phyloP scores from a whole-genome alignment of 2,888 invertebrate species.

The Blastobasis adustella region DNA sequence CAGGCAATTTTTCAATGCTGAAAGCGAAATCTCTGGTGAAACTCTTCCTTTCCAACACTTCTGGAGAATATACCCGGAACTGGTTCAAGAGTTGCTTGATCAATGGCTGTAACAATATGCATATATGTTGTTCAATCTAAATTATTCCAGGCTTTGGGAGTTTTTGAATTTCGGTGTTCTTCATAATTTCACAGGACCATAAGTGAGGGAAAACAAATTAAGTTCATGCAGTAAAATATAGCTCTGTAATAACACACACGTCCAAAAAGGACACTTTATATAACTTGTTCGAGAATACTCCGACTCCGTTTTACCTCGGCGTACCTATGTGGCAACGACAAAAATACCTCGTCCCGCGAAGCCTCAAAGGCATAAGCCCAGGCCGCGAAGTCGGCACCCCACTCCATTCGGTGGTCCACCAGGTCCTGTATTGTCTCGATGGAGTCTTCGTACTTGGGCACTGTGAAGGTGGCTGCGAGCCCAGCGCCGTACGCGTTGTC shows the following conservation, averaged over 20 bases:
- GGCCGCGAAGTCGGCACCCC: slow-evolving; percentile 80
- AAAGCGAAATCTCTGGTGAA: slow-evolving; percentile 71
- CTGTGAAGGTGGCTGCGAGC: slow-evolving; percentile 78
- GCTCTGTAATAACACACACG: too few relatives aligned
- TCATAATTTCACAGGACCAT: too few relatives aligned
- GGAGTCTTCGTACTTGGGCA: slow-evolving; percentile 77
- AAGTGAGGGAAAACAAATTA: too few relatives aligned
- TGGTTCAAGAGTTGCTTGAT: slow-evolving; percentile 58
- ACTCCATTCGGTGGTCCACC: slow-evolving; percentile 70
- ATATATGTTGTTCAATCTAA: too few relatives aligned
- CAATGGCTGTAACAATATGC: slow-evolving; percentile 42
- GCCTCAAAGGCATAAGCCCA: slow-evolving; percentile 77
- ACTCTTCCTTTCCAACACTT: slow-evolving; percentile 44
- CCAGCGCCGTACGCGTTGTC: slow-evolving; percentile 80
- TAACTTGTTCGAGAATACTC: too few relatives aligned
- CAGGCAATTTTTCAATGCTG: slow-evolving; percentile 78
- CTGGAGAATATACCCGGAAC: slow-evolving; percentile 56
- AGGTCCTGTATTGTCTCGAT: slow-evolving; percentile 78
- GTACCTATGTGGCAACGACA: neutral
- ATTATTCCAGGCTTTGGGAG: too few relatives aligned
- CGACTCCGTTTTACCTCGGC: neutral
- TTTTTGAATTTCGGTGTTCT: too few relatives aligned
- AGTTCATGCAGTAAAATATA: too few relatives aligned
- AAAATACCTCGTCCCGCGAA: slow-evolving; percentile 66
- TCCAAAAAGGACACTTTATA: too few relatives aligned